Evolutionary conservation across 2,113 vertebrate genomes (phyloP).

Genomic region (Athene noctua): DNA sequence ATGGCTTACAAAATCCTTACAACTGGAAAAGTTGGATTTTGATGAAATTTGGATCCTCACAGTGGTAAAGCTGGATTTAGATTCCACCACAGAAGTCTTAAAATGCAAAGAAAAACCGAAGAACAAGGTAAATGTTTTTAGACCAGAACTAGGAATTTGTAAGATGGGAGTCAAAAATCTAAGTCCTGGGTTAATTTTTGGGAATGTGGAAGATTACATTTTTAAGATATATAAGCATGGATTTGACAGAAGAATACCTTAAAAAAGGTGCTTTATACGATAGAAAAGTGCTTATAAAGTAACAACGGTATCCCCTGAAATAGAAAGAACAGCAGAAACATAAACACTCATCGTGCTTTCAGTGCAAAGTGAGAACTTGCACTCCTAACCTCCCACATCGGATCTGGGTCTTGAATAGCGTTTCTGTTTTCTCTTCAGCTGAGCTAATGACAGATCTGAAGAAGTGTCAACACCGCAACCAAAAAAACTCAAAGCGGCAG

Average conservation of each 20-base stretch:
- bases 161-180: neutral
- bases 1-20: neutral
- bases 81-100: neutral
- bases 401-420: neutral
- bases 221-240: neutral
- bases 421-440: conserved; percentile 38
- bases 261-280: accelerated
- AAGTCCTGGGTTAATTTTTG: neutral
- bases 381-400: neutral
- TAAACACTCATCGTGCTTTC: neutral
- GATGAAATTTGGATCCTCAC: neutral
- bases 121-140: neutral
- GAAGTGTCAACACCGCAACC: neutral
- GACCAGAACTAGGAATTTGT: neutral
- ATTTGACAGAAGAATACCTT: neutral
- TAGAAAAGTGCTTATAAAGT: neutral
- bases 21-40: neutral
- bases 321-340: neutral
- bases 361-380: neutral
- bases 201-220: neutral
- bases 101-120: neutral
- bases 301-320: neutral
- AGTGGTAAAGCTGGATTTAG: neutral
- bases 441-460: neutral
- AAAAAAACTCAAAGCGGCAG: neutral